phyloP scores from a whole-genome alignment of 2,113 vertebrate species.

The Balaenoptera acutorostrata region DNA sequence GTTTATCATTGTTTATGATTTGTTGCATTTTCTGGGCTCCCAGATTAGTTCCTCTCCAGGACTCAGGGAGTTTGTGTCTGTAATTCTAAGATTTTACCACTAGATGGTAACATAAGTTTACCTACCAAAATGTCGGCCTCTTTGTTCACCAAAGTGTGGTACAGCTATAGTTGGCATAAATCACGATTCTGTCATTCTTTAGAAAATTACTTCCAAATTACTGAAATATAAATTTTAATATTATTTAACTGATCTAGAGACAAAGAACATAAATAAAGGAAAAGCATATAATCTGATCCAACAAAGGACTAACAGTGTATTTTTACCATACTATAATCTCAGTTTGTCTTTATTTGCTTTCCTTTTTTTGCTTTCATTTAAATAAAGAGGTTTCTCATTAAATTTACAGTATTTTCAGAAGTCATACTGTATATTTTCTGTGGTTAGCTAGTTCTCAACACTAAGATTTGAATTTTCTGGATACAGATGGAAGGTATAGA shows the following conservation, averaged over 20 bases:
- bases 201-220: background rate
- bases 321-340: background rate
- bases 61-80: background rate
- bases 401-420: background rate
- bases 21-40: background rate
- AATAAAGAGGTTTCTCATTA: background rate
- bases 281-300: background rate
- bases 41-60: background rate
- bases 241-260: background rate
- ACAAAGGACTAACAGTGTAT: background rate
- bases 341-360: background rate
- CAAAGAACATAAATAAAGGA: background rate
- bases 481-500: background rate
- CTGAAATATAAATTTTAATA: background rate
- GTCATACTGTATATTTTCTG: background rate
- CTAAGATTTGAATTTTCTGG: background rate
- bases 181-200: background rate
- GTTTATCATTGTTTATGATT: background rate
- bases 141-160: background rate
- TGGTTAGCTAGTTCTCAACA: background rate
- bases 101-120: constrained; percentile 27
- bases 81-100: background rate
- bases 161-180: background rate
- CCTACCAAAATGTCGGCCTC: background rate
- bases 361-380: background rate